Conservation (phyloP, 1,140 invertebrate species). For the Brachionus asplanchnoidis region DNA sequence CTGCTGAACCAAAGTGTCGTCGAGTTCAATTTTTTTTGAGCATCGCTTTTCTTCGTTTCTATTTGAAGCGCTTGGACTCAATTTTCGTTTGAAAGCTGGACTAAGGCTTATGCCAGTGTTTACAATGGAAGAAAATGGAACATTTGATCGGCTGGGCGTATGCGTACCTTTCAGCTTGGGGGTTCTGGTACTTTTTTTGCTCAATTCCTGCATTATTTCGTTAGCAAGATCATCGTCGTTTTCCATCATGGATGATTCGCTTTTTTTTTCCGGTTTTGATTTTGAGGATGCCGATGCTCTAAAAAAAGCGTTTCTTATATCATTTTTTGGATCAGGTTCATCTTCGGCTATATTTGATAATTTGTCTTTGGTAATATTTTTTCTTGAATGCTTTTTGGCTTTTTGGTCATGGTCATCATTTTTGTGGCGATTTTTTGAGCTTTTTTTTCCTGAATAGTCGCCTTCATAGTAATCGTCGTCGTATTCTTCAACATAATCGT, state of each 20-base stretch:
- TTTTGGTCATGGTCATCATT: background rate
- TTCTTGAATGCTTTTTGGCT: background rate
- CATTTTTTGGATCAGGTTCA: background rate
- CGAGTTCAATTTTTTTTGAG: slow-evolving; percentile 39
- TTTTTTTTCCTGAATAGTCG: background rate
- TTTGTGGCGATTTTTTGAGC: background rate
- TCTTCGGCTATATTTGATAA: background rate
- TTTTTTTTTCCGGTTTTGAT: slow-evolving; percentile 31
- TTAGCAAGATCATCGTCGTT: slow-evolving; percentile 32
- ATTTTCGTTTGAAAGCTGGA: slow-evolving; percentile 27
- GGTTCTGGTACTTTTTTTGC: background rate
- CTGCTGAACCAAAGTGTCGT: slow-evolving; percentile 28
- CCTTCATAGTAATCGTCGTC: background rate
- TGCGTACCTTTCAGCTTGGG: background rate
- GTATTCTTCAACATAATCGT: slow-evolving; percentile 35
- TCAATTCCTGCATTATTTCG: slow-evolving; percentile 38
- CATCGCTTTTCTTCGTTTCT: background rate
- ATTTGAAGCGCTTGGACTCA: slow-evolving; percentile 7
- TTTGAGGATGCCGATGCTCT: background rate
- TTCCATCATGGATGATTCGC: background rate
- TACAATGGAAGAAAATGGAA: slow-evolving; percentile 19
- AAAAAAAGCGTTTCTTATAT: slow-evolving; percentile 16
- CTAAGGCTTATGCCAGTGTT: background rate
- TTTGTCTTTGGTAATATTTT: slow-evolving; percentile 29
- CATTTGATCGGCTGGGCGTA: background rate